Percentiles rank a stretch among this genome's conserved stretches.
Conservation (phyloP, 2,113 vertebrate genomes). For the Neotragus moschatus region DNA sequence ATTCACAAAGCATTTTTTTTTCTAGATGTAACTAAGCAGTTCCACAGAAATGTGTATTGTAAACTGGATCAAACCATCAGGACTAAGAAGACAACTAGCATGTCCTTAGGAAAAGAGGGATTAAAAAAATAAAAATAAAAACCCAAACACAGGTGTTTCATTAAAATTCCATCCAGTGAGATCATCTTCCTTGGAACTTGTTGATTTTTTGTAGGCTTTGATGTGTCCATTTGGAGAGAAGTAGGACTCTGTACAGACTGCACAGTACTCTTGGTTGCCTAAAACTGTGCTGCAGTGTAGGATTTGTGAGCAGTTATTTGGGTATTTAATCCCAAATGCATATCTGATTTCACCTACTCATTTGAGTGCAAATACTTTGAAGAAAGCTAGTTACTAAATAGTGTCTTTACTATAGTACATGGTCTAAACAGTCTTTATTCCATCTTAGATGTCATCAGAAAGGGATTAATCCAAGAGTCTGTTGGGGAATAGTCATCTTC, state of each 20-base stretch:
- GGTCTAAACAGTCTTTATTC: neutral
- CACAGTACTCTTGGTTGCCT: neutral
- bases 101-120: neutral
- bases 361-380: neutral
- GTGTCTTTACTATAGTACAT: neutral
- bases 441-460: neutral
- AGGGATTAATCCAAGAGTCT: neutral
- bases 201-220: neutral
- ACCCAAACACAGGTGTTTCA: neutral
- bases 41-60: neutral
- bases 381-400: neutral
- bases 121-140: too few species aligned
- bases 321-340: neutral
- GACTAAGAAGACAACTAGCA: conserved; percentile 11
- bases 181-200: conserved; percentile 23
- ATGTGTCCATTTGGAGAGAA: neutral
- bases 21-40: conserved; percentile 2
- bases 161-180: neutral
- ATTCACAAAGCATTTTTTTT: conserved; percentile 38
- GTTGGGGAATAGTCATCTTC: neutral
- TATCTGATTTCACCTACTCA: neutral
- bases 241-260: neutral
- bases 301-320: neutral
- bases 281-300: neutral
- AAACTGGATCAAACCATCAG: conserved; percentile 3